Evolutionary conservation across 2,797 vertebrate species (phyloP).

Genomic region (Accipiter fasciatus): DNA sequence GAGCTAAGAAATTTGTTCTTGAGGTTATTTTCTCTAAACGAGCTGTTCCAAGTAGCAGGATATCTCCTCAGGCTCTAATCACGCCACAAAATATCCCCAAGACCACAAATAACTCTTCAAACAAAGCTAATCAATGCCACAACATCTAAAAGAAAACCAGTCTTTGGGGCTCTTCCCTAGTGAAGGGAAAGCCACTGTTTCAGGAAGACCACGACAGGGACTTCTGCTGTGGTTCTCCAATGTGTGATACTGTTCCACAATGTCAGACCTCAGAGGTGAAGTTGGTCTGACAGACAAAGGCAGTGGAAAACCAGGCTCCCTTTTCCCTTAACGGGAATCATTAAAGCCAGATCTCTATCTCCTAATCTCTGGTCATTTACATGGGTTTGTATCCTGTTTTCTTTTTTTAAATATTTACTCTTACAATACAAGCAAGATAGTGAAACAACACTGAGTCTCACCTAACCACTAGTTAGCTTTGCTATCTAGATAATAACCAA

Average conservation of each 20-base stretch:
- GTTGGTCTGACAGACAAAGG: neutral
- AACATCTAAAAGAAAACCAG: neutral
- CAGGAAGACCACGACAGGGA: neutral
- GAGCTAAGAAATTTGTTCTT: neutral
- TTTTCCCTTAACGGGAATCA: neutral
- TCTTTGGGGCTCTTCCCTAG: neutral
- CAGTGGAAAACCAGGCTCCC: neutral
- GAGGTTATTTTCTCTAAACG: neutral
- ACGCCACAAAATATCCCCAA: neutral
- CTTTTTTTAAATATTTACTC: neutral
- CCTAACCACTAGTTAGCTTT: neutral
- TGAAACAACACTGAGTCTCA: neutral
- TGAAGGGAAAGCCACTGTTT: neutral
- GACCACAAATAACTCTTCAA: neutral
- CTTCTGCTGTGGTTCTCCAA: neutral
- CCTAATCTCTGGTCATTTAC: neutral
- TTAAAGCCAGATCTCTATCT: neutral
- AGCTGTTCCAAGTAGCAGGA: neutral
- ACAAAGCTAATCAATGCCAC: neutral
- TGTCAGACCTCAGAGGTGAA: neutral
- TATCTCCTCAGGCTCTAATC: neutral
- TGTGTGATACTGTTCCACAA: accelerated
- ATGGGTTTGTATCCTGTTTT: neutral
- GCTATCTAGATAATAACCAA: neutral
- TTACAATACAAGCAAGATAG: neutral